Percentiles rank a stretch among this genome's conserved stretches.
Conservation (phyloP, 2,797 vertebrate species). For the Anomalospiza imberbis region DNA sequence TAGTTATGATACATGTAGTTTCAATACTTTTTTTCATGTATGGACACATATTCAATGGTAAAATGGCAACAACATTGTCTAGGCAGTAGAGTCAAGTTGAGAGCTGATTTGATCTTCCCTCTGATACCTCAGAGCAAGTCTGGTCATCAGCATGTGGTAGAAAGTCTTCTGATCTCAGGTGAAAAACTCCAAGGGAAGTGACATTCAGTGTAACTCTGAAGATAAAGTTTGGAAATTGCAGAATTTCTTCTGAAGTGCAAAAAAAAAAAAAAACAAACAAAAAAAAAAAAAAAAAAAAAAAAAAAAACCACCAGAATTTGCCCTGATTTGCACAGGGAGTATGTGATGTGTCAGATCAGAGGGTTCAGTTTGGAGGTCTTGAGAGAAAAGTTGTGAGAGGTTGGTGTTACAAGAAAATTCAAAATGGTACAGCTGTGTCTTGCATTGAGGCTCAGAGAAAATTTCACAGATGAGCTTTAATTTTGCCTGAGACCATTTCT, state of each 20-base stretch:
- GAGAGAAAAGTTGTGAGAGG: not conserved
- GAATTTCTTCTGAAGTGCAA: not conserved
- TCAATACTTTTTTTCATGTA: not conserved
- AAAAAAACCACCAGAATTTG: rapidly evolving
- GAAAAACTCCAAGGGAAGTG: not conserved
- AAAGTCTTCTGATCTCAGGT: not conserved
- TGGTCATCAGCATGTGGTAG: not conserved
- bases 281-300: not conserved
- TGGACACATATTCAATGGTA: not conserved
- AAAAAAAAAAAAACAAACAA: not conserved
- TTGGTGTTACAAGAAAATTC: not conserved
- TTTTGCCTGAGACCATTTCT: not conserved
- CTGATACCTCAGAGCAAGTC: not conserved
- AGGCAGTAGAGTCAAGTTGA: not conserved
- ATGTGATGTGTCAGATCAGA: not conserved
- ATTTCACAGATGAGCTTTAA: not conserved
- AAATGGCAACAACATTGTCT: not conserved
- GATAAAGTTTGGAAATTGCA: not conserved
- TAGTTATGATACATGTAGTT: not conserved
- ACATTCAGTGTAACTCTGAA: not conserved
- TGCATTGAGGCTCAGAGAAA: not conserved
- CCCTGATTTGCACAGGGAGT: not conserved
- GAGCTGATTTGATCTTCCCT: not conserved
- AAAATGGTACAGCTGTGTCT: not conserved
- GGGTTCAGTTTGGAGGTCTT: not conserved